Conservation (phyloP, 2,888 invertebrate genomes). For the Empis livida region DNA sequence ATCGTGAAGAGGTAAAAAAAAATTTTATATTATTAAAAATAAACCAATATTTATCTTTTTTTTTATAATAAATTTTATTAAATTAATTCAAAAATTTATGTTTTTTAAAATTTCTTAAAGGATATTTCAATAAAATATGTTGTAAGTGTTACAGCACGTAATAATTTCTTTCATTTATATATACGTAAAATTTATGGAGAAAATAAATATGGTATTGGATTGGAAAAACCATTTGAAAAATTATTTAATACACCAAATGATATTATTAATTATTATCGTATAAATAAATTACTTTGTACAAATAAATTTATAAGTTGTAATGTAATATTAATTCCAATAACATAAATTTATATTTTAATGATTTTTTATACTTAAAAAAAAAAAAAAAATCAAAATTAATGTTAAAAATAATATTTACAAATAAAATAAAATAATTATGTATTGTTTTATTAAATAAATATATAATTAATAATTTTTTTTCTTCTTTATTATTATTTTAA, state of each 20-base stretch:
- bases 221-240: conserved; percentile 27
- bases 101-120: conserved; percentile 12
- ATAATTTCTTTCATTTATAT: conserved; percentile 30
- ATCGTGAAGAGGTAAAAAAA: conserved; percentile 25
- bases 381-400: background rate
- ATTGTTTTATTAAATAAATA: background rate
- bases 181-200: conserved; percentile 24
- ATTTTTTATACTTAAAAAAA: background rate
- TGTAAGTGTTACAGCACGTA: conserved; percentile 28
- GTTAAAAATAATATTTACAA: background rate
- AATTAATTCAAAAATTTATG: background rate
- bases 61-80: too few species aligned
- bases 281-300: conserved; percentile 29
- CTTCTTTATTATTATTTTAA: background rate
- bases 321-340: conserved; percentile 25
- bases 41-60: too few species aligned
- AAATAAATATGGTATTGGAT: conserved; percentile 28
- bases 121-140: conserved; percentile 31
- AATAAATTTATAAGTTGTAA: conserved; percentile 26
- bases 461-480: background rate
- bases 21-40: too few species aligned
- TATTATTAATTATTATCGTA: conserved; percentile 30
- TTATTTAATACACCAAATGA: conserved; percentile 28
- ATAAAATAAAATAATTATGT: background rate
- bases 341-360: conserved; percentile 6